Conservation (phyloP, 2,888 invertebrate species). For the Drosophila peninsularis region DNA sequence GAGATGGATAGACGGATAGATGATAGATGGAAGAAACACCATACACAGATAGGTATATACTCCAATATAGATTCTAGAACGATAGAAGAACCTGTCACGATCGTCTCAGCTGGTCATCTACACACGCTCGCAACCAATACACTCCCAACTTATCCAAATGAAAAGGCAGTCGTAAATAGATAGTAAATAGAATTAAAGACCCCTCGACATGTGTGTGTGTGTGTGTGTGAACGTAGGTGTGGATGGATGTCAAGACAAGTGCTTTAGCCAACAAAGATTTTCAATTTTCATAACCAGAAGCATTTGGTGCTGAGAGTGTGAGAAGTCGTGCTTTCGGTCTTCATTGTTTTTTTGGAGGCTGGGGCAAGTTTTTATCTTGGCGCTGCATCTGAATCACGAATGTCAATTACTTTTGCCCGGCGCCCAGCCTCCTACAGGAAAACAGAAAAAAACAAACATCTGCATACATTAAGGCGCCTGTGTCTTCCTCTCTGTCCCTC, state of each 20-base stretch:
- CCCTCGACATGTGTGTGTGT: neutral
- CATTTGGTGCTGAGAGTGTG: neutral
- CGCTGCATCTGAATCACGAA: slow-evolving; percentile 70
- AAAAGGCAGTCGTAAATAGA: neutral
- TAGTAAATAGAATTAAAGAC: slow-evolving; percentile 53
- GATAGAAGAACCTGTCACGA: neutral
- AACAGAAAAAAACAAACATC: slow-evolving; percentile 43
- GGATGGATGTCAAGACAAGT: slow-evolving; percentile 10
- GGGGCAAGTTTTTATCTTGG: slow-evolving; percentile 65
- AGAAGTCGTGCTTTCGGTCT: slow-evolving; percentile 54
- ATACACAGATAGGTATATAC: neutral
- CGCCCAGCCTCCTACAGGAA: slow-evolving; percentile 11
- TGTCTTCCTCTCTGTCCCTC: neutral
- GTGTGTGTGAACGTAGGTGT: neutral
- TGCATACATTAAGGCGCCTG: slow-evolving; percentile 68
- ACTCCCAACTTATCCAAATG: neutral
- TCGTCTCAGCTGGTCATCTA: neutral
- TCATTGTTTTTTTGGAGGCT: slow-evolving; percentile 69
- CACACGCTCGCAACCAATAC: neutral
- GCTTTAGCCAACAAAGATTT: slow-evolving; percentile 54
- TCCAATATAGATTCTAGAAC: neutral
- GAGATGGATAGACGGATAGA: neutral
- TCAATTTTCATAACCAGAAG: slow-evolving; percentile 72
- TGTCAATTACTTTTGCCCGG: slow-evolving; percentile 70
- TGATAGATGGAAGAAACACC: neutral